Evolutionary conservation across 2,113 vertebrate genomes (phyloP), one percentile per base, ranked within the genome.

Genomic region (Tragulus kanchil): DNA sequence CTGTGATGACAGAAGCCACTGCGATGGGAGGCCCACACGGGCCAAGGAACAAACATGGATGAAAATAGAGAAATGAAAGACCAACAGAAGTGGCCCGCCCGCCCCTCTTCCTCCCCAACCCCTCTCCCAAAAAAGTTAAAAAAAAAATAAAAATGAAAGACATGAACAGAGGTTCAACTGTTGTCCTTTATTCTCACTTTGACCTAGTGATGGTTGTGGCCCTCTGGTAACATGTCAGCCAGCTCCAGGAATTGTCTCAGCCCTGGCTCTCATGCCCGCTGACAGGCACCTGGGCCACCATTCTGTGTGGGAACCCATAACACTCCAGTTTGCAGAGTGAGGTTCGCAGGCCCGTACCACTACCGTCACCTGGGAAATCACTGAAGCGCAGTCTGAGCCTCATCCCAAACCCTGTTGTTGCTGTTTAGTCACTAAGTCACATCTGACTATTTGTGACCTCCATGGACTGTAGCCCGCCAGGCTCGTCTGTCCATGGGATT

Each of bases 81-180:
- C 36, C 36, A 36, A 36, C 36, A 36, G 36, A 36, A 36, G 36
- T 36, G 36, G 36, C 36, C 36, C 36, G 36, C 36, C 36, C 36
- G 36, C 36, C 36, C 36, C 36, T 36, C 36, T 36, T 36, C 36
- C 36, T 36, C 36, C 36, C 36, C 36, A 36, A 36, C 36, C 36
- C 36, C 36, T 36, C 36, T 36, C 36, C 36, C 36, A 36, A 36
- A 36, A 36, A 36, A 36, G 36, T 36, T 36, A 36, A 36, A 36
- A 36, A 36, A 36, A 36, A 36, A 36, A 36, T 2, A 36, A 36
- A 31, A 8, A 0, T 3, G 42, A 75, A 17, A 4, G 21, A 3
- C 48, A 3, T 0, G 6, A 14, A 10, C 26, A 6, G 14, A 31
- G 0, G 23, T 54, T 19, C 42, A 0, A 0, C 0, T 8, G 6